Evolutionary conservation across 2,888 invertebrate genomes (phyloP), one percentile per base, ranked within the genome.

Genomic region (Nephrotoma appendiculata): DNA sequence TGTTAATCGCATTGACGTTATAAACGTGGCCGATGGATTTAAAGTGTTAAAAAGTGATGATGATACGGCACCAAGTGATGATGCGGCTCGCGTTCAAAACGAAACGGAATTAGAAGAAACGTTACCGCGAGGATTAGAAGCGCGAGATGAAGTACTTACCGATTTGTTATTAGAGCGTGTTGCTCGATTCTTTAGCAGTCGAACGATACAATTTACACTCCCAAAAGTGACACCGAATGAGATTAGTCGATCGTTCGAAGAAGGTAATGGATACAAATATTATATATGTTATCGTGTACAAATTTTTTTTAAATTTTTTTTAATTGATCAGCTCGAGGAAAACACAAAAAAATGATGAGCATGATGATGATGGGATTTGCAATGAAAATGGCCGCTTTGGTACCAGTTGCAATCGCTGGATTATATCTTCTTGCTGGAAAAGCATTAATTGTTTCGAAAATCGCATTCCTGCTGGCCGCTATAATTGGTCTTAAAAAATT

Each of bases 321-420:
- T 31, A 31, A 31, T 71, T 15, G 15, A 57, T 86, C 93, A 95
- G 95, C 96, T 89, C 94, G 96, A 88, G 96, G 96, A 2, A 96
- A 96, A 91, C 96, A 96, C 96, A 96, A 96, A 93, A 96, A 96
- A 89, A 96, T 96, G 96, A 96, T 97, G 96, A 94, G 95, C 48
- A 96, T 96, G 94, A 96, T 97, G 96, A 96, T 96, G 95, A 96
- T 96, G 96, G 96, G 96, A 6, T 94, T 95, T 88, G 95, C 95
- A 5, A 96, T 96, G 94, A 97, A 97, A 91, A 94, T 96, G 94
- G 95, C 95, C 31, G 96, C 96, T 2, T 92, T 97, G 93, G 93
- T 96, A 42, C 97, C 97, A 0, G 90, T 97, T 3, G 96, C 95
- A 6, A 95, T 97, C 89, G 96, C 96, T 57, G 95, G 95, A 11